Conservation (phyloP, 2,797 vertebrate species). For the Steatocranus sp. region DNA sequence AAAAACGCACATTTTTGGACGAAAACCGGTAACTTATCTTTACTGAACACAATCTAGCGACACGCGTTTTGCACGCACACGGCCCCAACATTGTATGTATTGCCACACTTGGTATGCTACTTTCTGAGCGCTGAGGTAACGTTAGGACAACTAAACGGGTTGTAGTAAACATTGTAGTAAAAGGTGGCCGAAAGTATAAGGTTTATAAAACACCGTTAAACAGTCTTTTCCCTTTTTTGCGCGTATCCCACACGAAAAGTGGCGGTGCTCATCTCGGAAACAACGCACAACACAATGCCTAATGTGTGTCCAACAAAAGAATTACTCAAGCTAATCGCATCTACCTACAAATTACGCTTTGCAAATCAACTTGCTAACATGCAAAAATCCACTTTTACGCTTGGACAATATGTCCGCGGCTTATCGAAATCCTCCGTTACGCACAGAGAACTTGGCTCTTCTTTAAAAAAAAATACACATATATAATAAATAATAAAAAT, state of each 20-base stretch:
- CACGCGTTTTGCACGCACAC: slow-evolving; percentile 2
- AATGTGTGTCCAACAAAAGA: slow-evolving; percentile 66
- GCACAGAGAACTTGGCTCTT: slow-evolving; percentile 48
- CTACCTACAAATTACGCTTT: slow-evolving; percentile 33
- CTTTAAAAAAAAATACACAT: neutral
- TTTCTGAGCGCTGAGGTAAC: slow-evolving; percentile 61
- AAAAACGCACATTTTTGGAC: slow-evolving; percentile 3
- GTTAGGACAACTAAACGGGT: slow-evolving; percentile 67
- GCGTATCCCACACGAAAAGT: slow-evolving; percentile 48
- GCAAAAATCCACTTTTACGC: slow-evolving; percentile 55
- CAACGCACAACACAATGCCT: slow-evolving; percentile 46
- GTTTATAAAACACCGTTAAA: neutral
- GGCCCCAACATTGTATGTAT: neutral
- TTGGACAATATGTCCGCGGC: slow-evolving; percentile 35
- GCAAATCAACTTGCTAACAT: slow-evolving; percentile 41
- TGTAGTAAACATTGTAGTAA: slow-evolving; percentile 56
- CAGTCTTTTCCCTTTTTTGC: neutral
- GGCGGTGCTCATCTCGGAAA: slow-evolving; percentile 48
- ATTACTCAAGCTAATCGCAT: slow-evolving; percentile 64
- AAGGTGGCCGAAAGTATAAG: neutral
- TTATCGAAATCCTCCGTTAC: slow-evolving; percentile 35
- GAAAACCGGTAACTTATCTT: slow-evolving; percentile 31
- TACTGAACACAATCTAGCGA: neutral
- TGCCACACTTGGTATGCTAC: slow-evolving; percentile 54
- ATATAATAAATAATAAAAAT: neutral